Base-by-base conservation (phyloP, 2,888 invertebrate species). In the Dimorphilus gyrociliatus region DNA sequence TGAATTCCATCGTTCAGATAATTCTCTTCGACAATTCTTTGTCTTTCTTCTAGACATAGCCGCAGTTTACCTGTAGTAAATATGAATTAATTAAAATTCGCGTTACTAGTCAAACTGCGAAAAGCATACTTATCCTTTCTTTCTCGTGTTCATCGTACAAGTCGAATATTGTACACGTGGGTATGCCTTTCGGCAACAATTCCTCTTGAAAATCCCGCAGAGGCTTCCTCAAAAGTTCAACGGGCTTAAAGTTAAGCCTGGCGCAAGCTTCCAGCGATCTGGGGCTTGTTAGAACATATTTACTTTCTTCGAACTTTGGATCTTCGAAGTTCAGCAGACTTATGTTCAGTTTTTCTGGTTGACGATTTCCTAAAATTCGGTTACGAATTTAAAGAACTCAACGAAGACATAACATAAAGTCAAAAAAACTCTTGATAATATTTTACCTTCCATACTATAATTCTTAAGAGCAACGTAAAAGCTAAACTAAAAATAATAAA, bases 281-380 rank as follows among this genome's bases (percentile, higher is more conserved):
- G 10, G 70, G 70, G 48, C 69, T 69, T 16, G 69, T 69, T 32
- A 69, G 50, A 15, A 69, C 63, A 52, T 67, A 69, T 36, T 65
- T 66, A 38, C 64, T 65, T 33, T 58, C 56, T 38, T 60, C 61
- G 44, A 60, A 64, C 28, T 51, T 49, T 10, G 58, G 54, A 37
- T 60, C 57, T 36, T 69, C 69, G 51, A 68, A 67, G 48, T 69
- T 69, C 41, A 63, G 56, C 27, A 69, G 50, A 44, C 67, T 62
- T 33, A 69, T 45, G 23, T 36, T 13, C 7, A 30, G 30, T 8
- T 21, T n/a, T n/a, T n/a, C n/a, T n/a, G n/a, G n/a, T n/a, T n/a
- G n/a, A n/a, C n/a, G n/a, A n/a, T n/a, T n/a, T n/a, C n/a, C n/a
- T n/a, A n/a, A n/a, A n/a, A n/a, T n/a, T n/a, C n/a, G n/a, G n/a